These are phyloP conservation scores for Sinosuthora webbiana DNA, from an alignment of 2,113 vertebrate species.

Conservation along the genomic window DNA sequence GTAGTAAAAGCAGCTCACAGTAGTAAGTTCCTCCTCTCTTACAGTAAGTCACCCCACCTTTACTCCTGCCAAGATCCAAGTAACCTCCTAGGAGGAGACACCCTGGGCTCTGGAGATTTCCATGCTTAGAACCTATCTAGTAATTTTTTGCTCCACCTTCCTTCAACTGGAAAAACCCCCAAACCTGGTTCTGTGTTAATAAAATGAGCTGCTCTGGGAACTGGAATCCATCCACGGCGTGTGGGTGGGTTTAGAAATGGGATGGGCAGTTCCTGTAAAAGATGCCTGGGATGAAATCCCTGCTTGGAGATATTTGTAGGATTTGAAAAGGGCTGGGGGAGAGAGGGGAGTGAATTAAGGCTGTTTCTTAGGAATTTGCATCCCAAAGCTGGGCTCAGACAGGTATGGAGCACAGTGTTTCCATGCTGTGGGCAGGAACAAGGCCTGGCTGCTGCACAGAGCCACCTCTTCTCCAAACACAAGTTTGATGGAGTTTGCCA, in stretches of 20 bases:
- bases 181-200: slow-evolving; percentile 27
- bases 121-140: background rate
- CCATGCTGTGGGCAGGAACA: background rate
- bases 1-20: background rate
- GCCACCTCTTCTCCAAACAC: background rate
- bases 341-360: background rate
- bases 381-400: background rate
- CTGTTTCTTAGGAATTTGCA: background rate
- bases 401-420: background rate
- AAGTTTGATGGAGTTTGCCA: background rate
- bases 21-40: background rate
- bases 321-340: background rate
- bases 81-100: background rate
- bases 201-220: slow-evolving; percentile 18
- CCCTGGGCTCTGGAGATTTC: slow-evolving; percentile 10
- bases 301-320: background rate
- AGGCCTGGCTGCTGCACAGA: background rate
- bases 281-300: background rate
- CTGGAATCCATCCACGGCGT: background rate
- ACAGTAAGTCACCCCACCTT: background rate
- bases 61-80: background rate
- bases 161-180: slow-evolving; percentile 45
- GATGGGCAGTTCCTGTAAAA: background rate
- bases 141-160: slow-evolving; percentile 39
- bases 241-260: background rate